Conservation (phyloP, 2,797 vertebrate genomes). For the Crenuchus spilurus region DNA sequence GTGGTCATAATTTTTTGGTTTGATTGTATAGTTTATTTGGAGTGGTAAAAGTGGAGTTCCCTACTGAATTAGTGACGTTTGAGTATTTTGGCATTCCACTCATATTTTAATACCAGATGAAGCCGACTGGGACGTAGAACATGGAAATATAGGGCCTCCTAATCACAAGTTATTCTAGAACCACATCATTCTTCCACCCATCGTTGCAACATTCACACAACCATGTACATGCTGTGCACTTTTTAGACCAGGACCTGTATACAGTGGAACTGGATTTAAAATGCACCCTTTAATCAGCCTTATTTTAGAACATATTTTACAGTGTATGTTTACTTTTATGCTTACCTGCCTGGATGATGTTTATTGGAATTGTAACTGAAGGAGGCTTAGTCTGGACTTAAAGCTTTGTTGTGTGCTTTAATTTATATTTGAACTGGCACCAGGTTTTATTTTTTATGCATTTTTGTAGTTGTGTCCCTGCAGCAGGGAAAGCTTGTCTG, state of each 20-base stretch:
- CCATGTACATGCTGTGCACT: neutral
- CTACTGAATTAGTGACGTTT: neutral
- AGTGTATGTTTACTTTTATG: slow-evolving; percentile 54
- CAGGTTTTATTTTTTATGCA: too few relatives aligned
- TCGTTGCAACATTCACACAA: slow-evolving; percentile 10
- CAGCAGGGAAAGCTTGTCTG: too few relatives aligned
- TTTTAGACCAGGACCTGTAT: neutral
- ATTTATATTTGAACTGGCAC: too few relatives aligned
- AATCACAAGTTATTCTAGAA: slow-evolving; percentile 29
- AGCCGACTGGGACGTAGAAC: neutral
- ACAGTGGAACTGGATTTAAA: neutral
- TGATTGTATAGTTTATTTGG: too few relatives aligned
- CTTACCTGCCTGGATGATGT: slow-evolving; percentile 63
- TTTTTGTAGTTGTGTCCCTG: too few relatives aligned
- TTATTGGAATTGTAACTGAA: too few relatives aligned
- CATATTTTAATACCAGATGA: neutral
- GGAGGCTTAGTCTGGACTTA: too few relatives aligned
- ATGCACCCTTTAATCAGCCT: neutral
- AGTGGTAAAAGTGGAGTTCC: neutral
- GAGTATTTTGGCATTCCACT: slow-evolving; percentile 24
- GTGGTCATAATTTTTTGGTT: too few relatives aligned
- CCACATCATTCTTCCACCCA: slow-evolving; percentile 14
- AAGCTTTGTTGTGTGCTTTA: too few relatives aligned
- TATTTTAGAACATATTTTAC: slow-evolving; percentile 4
- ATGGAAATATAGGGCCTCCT: slow-evolving; percentile 20